A percentile compares a stretch with the other conserved stretches of the same genome.
Evolutionary conservation across 2,797 vertebrate species (phyloP).

Genomic region (Ciconia nigra): DNA sequence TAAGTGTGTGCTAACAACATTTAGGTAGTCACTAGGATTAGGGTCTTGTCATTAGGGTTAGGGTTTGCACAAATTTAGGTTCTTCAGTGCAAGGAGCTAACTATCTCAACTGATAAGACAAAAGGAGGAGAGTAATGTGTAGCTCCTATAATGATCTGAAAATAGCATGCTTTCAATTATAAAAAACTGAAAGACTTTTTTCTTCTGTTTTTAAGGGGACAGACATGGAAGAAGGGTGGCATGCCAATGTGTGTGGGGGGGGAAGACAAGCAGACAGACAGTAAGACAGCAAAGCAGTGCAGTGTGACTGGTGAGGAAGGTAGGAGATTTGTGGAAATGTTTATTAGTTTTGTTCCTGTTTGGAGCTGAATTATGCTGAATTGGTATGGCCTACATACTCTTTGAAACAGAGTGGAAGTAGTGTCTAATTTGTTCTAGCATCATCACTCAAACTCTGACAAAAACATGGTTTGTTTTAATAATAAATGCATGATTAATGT

Average conservation of each 20-base stretch:
- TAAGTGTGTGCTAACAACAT: background rate
- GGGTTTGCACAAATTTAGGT: background rate
- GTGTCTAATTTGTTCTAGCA: background rate
- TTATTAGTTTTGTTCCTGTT: background rate
- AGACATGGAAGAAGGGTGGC: background rate
- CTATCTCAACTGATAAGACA: background rate
- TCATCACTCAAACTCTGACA: background rate
- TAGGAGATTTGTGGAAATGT: background rate
- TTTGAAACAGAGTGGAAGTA: background rate
- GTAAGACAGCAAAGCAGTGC: background rate
- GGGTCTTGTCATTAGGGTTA: background rate
- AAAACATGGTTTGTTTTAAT: background rate
- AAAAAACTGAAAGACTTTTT: background rate
- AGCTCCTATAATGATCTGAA: background rate
- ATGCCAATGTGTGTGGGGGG: fast-evolving
- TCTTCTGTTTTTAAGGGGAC: background rate
- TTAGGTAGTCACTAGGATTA: background rate
- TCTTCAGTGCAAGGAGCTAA: background rate
- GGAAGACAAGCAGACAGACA: background rate
- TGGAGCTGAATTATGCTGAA: background rate
- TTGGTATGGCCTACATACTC: background rate
- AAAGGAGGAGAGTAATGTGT: background rate
- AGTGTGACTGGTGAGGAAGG: background rate
- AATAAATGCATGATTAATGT: background rate
- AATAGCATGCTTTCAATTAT: background rate